Percentiles rank a stretch among this genome's conserved stretches.
Evolutionary conservation across 2,888 invertebrate genomes (phyloP).

Genomic region (Drosophila mulleri): DNA sequence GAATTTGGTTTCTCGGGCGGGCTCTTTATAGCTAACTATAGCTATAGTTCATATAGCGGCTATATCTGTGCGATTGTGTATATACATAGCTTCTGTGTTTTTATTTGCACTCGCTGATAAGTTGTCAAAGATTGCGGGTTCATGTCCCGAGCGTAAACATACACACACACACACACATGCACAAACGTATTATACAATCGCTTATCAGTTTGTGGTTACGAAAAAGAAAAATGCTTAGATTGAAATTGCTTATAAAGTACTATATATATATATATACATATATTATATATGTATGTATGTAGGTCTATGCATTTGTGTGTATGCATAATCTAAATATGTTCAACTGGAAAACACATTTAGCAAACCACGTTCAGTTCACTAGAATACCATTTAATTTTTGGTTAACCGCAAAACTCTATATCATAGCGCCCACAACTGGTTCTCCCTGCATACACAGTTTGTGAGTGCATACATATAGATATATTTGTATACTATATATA

Average conservation of each 20-base stretch:
- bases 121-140: constrained; percentile 46
- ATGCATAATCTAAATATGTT: constrained; percentile 3
- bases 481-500: background rate
- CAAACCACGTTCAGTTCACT: constrained; percentile 18
- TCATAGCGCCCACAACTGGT: no score
- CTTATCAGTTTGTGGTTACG: constrained; percentile 48
- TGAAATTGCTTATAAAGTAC: constrained; percentile 17
- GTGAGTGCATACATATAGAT: background rate
- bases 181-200: constrained; percentile 44
- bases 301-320: no score
- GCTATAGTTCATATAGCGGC: background rate
- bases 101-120: constrained; percentile 47
- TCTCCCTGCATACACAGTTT: background rate
- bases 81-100: constrained; percentile 21
- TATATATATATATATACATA: background rate
- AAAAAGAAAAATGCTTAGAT: constrained; percentile 25
- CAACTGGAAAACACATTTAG: background rate
- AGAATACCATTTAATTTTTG: constrained; percentile 41
- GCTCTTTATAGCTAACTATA: background rate
- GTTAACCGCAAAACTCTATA: constrained; percentile 36
- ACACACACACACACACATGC: no score
- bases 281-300: background rate
- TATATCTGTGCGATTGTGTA: constrained; percentile 8
- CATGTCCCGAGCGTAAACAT: background rate
- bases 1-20: background rate